Conservation (phyloP, 2,113 vertebrate species). For the Oreamnos americanus region DNA sequence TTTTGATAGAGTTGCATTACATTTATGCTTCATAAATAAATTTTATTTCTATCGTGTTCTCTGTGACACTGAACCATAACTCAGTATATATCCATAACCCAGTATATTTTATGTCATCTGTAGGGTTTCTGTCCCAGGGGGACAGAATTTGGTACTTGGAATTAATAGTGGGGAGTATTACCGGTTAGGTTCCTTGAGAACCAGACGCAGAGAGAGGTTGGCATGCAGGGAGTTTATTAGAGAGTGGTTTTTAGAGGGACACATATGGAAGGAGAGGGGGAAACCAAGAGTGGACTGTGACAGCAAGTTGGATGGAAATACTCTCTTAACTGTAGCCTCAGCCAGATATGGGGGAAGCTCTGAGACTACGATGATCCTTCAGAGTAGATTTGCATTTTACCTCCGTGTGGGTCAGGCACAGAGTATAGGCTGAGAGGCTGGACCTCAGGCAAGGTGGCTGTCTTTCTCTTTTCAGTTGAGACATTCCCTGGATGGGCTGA, state of each 20-base stretch:
- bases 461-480: neutral
- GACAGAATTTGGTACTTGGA: neutral
- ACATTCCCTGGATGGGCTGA: neutral
- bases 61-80: neutral
- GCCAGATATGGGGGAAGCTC: neutral
- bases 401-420: fast-evolving
- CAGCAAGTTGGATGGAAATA: neutral
- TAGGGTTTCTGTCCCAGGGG: neutral
- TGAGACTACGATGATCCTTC: neutral
- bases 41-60: neutral
- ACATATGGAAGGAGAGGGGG: neutral
- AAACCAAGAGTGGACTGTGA: neutral
- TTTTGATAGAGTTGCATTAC: neutral
- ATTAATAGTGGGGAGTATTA: neutral
- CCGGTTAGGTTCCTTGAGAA: neutral
- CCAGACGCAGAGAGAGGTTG: neutral
- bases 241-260: neutral
- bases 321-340: neutral
- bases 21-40: neutral
- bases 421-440: neutral
- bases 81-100: neutral
- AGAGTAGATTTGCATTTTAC: neutral
- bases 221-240: neutral
- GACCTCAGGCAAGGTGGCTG: neutral
- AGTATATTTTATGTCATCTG: neutral